A percentile compares a stretch with the other conserved stretches of the same genome.
Conservation (phyloP, 1,140 invertebrate genomes). For the Euwallacea fornicatus region DNA sequence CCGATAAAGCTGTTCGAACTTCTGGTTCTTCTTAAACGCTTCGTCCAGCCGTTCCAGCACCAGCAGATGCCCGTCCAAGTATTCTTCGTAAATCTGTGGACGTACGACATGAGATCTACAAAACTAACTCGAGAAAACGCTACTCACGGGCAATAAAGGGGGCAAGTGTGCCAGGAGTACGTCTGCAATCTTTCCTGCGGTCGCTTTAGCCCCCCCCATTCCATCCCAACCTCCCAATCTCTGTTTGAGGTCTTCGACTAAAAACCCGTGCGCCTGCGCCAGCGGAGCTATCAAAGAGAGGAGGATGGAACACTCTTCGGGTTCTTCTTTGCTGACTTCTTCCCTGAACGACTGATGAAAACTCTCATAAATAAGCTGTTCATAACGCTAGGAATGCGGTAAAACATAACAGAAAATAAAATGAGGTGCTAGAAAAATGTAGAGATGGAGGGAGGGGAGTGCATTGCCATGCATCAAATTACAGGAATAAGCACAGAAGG, state of each 20-base stretch:
- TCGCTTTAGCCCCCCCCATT: conserved; percentile 54
- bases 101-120: background rate
- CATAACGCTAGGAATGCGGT: no score
- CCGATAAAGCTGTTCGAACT: conserved; percentile 78
- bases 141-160: conserved; percentile 54
- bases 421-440: no score
- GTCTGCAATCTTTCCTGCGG: conserved; percentile 65
- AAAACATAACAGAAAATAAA: no score
- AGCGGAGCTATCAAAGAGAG: conserved; percentile 60
- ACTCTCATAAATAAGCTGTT: no score
- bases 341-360: conserved; percentile 64
- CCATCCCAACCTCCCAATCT: conserved; percentile 58
- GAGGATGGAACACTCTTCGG: conserved; percentile 57
- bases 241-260: conserved; percentile 61
- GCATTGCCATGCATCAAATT: no score
- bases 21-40: conserved; percentile 68
- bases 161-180: conserved; percentile 66
- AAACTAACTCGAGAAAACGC: conserved; percentile 46
- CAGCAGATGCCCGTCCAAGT: conserved; percentile 74
- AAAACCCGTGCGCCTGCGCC: conserved; percentile 61
- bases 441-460: no score
- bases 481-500: no score
- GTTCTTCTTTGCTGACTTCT: conserved; percentile 61
- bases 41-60: conserved; percentile 76
- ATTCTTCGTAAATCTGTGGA: conserved; percentile 74